Conservation (phyloP, 1,140 invertebrate species). For the Drosophila elegans region DNA sequence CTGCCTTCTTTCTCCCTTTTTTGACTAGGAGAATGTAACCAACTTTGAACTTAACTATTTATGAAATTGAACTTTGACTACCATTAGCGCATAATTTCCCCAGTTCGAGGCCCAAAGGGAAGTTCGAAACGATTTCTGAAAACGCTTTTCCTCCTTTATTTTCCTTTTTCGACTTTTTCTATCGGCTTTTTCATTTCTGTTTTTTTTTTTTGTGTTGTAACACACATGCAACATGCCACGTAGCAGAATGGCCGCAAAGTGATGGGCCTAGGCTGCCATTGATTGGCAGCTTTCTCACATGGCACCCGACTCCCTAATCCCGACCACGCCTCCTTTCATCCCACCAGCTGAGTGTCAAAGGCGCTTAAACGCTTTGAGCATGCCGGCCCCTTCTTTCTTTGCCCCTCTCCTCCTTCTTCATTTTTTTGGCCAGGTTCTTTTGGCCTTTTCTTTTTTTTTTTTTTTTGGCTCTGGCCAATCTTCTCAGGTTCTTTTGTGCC, state of each 20-base stretch:
- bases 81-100: slow-evolving; percentile 49
- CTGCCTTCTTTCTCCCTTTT: background rate
- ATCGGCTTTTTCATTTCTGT: background rate
- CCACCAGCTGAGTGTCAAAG: slow-evolving; percentile 60
- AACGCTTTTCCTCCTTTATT: slow-evolving; percentile 26
- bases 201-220: slow-evolving; percentile 9
- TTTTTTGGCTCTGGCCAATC: slow-evolving; percentile 34
- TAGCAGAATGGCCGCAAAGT: slow-evolving; percentile 58
- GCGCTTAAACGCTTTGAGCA: slow-evolving; percentile 70
- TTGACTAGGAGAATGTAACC: slow-evolving; percentile 19
- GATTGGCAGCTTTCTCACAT: slow-evolving; percentile 78
- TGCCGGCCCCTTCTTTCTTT: slow-evolving; percentile 16
- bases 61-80: slow-evolving; percentile 48
- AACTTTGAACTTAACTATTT: slow-evolving; percentile 53
- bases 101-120: slow-evolving; percentile 16
- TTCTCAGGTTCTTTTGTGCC: slow-evolving; percentile 40
- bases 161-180: slow-evolving; percentile 1
- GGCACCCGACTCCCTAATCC: slow-evolving; percentile 60
- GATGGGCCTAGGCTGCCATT: slow-evolving; percentile 55
- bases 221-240: slow-evolving; percentile 49
- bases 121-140: slow-evolving; percentile 32
- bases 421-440: slow-evolving; percentile 25
- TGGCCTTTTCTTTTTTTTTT: slow-evolving; percentile 25
- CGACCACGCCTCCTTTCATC: slow-evolving; percentile 21
- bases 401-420: background rate